Evolutionary conservation across 2,797 vertebrate species (phyloP).

Genomic region (Xenentodon cancila): DNA sequence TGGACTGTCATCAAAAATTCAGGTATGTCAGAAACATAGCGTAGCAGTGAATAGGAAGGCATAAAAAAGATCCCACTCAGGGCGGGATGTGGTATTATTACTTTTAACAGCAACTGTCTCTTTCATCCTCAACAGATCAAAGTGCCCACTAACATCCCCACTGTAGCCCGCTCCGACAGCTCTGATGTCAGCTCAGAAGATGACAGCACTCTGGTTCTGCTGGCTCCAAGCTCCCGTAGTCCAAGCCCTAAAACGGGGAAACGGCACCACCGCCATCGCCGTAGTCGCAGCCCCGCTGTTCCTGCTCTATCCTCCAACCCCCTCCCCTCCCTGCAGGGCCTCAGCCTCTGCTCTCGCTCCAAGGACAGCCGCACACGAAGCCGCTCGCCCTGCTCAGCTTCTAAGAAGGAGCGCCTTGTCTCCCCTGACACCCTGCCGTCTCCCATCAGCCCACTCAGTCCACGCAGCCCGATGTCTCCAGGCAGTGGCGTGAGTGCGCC

Average conservation of each 20-base stretch:
- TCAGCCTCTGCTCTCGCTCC: slow-evolving; percentile 86
- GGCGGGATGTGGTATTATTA: background rate
- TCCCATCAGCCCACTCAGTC: slow-evolving; percentile 74
- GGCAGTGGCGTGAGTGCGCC: slow-evolving; percentile 75
- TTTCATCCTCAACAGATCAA: slow-evolving; percentile 81
- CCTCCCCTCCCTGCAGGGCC: slow-evolving; percentile 83
- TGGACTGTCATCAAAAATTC: slow-evolving; percentile 91
- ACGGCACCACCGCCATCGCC: slow-evolving; percentile 78
- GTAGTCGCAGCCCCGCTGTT: slow-evolving; percentile 83
- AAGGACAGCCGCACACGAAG: slow-evolving; percentile 81
- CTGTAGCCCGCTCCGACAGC: slow-evolving; percentile 82
- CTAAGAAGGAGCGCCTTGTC: slow-evolving; percentile 80
- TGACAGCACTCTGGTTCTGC: slow-evolving; percentile 93
- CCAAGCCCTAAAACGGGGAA: slow-evolving; percentile 87
- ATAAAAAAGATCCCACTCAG: too few relatives aligned
- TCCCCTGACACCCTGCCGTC: slow-evolving; percentile 69
- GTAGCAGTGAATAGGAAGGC: too few relatives aligned
- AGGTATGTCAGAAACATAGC: slow-evolving; percentile 78
- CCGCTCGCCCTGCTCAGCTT: slow-evolving; percentile 82
- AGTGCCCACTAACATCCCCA: slow-evolving; percentile 83
- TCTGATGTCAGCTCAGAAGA: slow-evolving; percentile 92
- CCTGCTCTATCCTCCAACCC: slow-evolving; percentile 81
- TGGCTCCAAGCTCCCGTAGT: slow-evolving; percentile 89
- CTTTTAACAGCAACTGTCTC: background rate
- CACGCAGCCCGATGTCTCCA: slow-evolving; percentile 77